phyloP scores from a whole-genome alignment of 2,888 invertebrate genomes.

The Eupithecia tripunctaria region DNA sequence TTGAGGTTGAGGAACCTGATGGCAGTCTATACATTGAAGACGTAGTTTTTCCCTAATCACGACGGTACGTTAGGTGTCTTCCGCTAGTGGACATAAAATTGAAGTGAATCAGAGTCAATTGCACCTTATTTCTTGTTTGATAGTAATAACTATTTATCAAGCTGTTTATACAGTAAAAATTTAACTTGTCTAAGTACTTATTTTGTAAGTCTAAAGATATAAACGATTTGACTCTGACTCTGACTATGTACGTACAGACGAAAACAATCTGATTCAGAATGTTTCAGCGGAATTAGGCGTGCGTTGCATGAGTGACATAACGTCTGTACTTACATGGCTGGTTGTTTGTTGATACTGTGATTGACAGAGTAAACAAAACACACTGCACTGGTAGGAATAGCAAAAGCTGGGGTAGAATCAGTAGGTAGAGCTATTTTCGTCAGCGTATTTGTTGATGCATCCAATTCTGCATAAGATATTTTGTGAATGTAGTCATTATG shows the following conservation, averaged over 20 bases:
- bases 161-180: too few species aligned
- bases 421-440: not conserved
- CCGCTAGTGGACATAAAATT: too few species aligned
- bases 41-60: too few species aligned
- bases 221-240: too few species aligned
- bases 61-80: too few species aligned
- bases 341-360: not conserved
- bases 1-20: too few species aligned
- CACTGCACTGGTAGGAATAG: not conserved
- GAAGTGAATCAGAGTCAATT: too few species aligned
- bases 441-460: not conserved
- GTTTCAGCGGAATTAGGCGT: not conserved
- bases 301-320: slow-evolving; percentile 6
- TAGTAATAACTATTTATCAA: too few species aligned
- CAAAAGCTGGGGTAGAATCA: slow-evolving; percentile 1
- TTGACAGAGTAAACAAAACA: slow-evolving; percentile 4
- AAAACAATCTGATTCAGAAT: slow-evolving; percentile 1
- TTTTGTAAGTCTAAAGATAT: too few species aligned
- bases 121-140: too few species aligned
- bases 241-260: not conserved
- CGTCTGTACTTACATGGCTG: not conserved
- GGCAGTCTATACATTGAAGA: not conserved
- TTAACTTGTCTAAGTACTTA: too few species aligned
- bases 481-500: too few species aligned
- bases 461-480: not conserved